phyloP scores from a whole-genome alignment of 2,797 vertebrate genomes.

The Sphaeramia orbicularis region DNA sequence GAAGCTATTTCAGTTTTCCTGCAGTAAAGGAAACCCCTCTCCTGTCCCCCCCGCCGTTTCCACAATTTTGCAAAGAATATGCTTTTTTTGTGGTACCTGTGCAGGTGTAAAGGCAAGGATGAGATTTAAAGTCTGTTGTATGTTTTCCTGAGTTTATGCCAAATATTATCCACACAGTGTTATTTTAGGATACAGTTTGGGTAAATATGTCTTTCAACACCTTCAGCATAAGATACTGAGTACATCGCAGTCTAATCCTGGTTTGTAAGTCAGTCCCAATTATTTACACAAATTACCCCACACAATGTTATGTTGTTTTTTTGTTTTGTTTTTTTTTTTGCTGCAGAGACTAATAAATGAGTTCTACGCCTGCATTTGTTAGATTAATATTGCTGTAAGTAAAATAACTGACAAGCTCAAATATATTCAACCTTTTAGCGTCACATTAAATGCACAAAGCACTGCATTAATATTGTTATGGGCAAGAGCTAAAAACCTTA shows the following conservation, averaged over 20 bases:
- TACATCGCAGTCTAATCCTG: too few species aligned
- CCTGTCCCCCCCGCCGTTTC: not conserved
- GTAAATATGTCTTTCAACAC: too few species aligned
- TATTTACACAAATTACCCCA: too few species aligned
- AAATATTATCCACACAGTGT: not conserved
- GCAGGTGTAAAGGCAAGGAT: not conserved
- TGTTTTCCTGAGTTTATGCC: not conserved
- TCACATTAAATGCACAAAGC: not conserved
- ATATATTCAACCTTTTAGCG: not conserved
- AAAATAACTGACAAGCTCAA: too few species aligned
- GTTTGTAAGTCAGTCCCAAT: too few species aligned
- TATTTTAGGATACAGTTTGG: not conserved
- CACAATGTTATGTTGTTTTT: too few species aligned
- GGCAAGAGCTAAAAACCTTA: not conserved
- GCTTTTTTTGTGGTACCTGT: not conserved
- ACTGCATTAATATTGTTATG: not conserved
- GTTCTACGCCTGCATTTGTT: too few species aligned
- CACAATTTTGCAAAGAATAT: not conserved
- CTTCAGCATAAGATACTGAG: too few species aligned
- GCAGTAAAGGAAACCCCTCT: not conserved
- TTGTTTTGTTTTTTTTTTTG: too few species aligned
- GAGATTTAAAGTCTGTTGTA: not conserved
- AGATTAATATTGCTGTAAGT: too few species aligned
- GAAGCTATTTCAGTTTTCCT: constrained; percentile 23
- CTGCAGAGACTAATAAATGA: too few species aligned